Evolutionary conservation across 2,888 invertebrate species (phyloP), one percentile per base, ranked within the genome.

Genomic region (Sisyra terminalis): DNA sequence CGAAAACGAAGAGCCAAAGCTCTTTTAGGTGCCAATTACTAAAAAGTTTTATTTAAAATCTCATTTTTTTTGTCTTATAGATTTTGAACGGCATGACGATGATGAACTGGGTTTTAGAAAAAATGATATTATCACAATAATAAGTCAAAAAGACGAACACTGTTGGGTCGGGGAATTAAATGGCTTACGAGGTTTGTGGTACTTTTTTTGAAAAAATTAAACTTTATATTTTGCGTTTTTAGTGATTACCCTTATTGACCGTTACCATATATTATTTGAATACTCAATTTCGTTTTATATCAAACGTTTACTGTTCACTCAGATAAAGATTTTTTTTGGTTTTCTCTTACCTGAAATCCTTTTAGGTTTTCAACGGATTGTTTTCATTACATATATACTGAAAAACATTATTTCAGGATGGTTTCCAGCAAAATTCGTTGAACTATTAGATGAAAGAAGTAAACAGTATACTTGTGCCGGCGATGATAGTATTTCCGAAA

Each of bases 161-260:
- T 97, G 96, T 61, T 97, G 96, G 96, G 84, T 96, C 50, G 96
- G 96, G 4, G 96, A 97, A 61, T 62, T 97, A 39, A 96, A 96
- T 68, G 96, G 96, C 0, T 66, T 94, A 39, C 70, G 86, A 59
- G 89, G 74, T 37, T 14, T 14, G 29, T 32, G 34, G 15, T 30
- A 17, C 8, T 15, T 10, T 31, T n/a, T 32, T 6, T 29, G 14
- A n/a, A 10, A n/a, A n/a, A n/a, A n/a, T n/a, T n/a, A n/a, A n/a
- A n/a, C n/a, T n/a, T n/a, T n/a, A n/a, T n/a, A n/a, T n/a, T n/a
- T n/a, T n/a, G n/a, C n/a, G n/a, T n/a, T n/a, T n/a, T n/a, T n/a
- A n/a, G n/a, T n/a, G n/a, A n/a, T n/a, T n/a, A n/a, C n/a, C n/a
- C n/a, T n/a, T n/a, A n/a, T n/a, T n/a, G n/a, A n/a, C n/a, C n/a